phyloP scores from a whole-genome alignment of 1,140 invertebrate species.

The Diachasma alloeum region DNA sequence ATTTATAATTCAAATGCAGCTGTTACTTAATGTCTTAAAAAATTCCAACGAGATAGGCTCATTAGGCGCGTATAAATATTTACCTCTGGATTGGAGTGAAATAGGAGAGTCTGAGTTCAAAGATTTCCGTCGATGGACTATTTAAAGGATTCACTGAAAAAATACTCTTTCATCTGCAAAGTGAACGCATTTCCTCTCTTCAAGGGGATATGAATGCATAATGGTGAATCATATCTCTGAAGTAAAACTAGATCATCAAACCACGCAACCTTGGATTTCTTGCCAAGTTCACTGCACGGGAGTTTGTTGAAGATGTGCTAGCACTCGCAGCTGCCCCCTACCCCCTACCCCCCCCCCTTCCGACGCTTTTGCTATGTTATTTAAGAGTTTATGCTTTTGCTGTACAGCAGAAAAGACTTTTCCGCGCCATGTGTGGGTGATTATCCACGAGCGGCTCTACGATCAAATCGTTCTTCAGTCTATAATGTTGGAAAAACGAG shows the following conservation, averaged over 20 bases:
- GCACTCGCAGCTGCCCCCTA: conserved; percentile 6
- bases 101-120: too few relatives aligned
- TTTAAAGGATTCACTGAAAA: background rate
- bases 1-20: too few relatives aligned
- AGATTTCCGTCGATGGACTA: too few relatives aligned
- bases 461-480: background rate
- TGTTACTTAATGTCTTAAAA: too few relatives aligned
- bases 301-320: conserved; percentile 1
- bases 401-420: background rate
- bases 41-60: too few relatives aligned
- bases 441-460: background rate
- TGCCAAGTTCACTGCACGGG: conserved; percentile 61
- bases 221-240: conserved; percentile 55
- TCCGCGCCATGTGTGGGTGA: background rate
- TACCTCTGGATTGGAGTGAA: too few relatives aligned
- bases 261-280: conserved; percentile 59
- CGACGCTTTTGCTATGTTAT: conserved; percentile 3
- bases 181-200: background rate
- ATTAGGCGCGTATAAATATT: too few relatives aligned
- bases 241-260: conserved; percentile 60
- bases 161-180: background rate
- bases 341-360: conserved; percentile 5
- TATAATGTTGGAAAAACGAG: background rate
- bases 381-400: background rate
- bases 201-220: conserved; percentile 43